Evolutionary conservation across 2,113 vertebrate species (phyloP).

Genomic region (Cyphomyrus plagiostoma): DNA sequence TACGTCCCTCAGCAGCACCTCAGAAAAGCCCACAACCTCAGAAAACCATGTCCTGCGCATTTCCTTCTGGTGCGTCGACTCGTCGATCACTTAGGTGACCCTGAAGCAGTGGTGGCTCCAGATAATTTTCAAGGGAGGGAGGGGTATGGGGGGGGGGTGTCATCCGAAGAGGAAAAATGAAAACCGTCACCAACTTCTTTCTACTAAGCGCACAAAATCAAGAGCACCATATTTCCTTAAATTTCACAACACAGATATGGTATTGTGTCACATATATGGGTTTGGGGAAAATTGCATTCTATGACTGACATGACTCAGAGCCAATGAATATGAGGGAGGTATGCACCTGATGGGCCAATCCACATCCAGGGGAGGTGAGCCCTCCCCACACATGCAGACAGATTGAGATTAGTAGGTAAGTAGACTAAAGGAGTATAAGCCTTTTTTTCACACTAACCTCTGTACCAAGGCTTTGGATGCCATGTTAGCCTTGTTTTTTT

Average conservation of each 20-base stretch:
- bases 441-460: not conserved
- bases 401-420: not conserved
- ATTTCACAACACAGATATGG: not conserved
- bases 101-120: not conserved
- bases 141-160: not conserved
- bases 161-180: not conserved
- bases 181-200: not conserved
- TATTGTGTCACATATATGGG: not conserved
- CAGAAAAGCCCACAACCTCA: not conserved
- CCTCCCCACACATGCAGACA: not conserved
- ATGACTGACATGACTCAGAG: not conserved
- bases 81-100: not conserved
- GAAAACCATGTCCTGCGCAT: not conserved
- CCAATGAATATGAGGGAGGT: not conserved
- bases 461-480: not conserved
- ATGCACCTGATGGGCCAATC: not conserved
- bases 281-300: not conserved
- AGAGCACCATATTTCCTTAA: not conserved
- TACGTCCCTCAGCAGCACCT: not conserved
- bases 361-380: not conserved
- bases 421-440: not conserved
- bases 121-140: not conserved
- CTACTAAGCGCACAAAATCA: not conserved
- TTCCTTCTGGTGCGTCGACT: not conserved
- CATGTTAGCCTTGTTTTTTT: not conserved